A percentile compares a stretch with the other conserved stretches of the same genome.
phyloP scores from a whole-genome alignment of 2,113 vertebrate genomes.

The Burhinus bistriatus region DNA sequence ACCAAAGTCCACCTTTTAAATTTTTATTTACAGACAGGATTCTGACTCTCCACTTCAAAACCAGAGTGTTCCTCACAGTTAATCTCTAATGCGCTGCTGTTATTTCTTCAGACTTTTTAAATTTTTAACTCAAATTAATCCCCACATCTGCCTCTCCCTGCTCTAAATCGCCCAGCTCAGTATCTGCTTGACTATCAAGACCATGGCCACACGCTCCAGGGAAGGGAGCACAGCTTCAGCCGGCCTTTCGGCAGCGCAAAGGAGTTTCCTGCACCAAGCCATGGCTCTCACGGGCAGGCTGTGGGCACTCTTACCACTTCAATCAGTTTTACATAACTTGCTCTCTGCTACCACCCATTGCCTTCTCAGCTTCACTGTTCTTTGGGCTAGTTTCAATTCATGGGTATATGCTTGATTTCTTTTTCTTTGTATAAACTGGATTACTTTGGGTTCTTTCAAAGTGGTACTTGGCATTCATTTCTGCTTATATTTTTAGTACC shows the following conservation, averaged over 20 bases:
- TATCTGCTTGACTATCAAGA: neutral
- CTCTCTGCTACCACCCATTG: slow-evolving; percentile 21
- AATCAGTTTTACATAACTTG: neutral
- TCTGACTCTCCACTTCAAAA: neutral
- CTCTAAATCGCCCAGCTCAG: neutral
- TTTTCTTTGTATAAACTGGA: neutral
- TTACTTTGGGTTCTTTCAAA: neutral
- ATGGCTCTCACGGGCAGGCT: neutral
- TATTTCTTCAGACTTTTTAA: neutral
- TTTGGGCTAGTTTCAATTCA: neutral
- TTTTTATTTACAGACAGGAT: neutral
- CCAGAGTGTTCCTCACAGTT: neutral
- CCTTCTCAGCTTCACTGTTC: neutral
- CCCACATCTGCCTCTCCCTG: neutral
- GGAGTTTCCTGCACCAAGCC: neutral
- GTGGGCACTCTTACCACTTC: too few relatives aligned
- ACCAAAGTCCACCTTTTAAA: neutral
- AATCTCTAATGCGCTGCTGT: fast-evolving
- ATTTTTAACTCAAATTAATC: neutral
- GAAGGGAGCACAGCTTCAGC: neutral
- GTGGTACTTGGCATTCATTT: neutral
- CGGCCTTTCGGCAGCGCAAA: fast-evolving
- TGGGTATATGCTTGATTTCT: neutral
- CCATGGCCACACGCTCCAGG: fast-evolving
- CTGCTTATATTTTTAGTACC: neutral